These are phyloP conservation scores for Abrostola triplasia DNA, from an alignment of 2,888 invertebrate species.

Conservation along the genomic window DNA sequence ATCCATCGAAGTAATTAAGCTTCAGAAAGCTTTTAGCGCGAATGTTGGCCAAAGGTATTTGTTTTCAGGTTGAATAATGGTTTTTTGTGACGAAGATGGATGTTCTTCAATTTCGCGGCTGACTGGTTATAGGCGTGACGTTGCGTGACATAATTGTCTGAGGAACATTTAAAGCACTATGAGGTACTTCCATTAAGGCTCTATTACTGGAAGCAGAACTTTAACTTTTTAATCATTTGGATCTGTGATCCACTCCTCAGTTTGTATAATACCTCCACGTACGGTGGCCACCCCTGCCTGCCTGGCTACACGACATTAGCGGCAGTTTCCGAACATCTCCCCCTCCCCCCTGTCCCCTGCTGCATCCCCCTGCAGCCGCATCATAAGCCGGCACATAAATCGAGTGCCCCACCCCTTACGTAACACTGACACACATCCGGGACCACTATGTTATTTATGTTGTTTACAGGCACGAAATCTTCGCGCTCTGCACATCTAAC, in stretches of 20 bases:
- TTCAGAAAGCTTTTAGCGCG: slow-evolving; percentile 60
- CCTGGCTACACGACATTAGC: background rate
- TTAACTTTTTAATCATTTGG: slow-evolving; percentile 9
- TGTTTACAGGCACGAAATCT: slow-evolving; percentile 41
- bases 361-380: slow-evolving; percentile 41
- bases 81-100: slow-evolving; percentile 52
- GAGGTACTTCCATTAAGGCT: slow-evolving; percentile 2
- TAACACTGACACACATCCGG: slow-evolving; percentile 52
- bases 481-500: slow-evolving; percentile 10
- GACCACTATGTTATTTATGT: slow-evolving; percentile 46
- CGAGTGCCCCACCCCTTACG: slow-evolving; percentile 24
- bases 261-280: slow-evolving; percentile 23
- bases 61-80: slow-evolving; percentile 58
- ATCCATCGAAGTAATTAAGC: slow-evolving; percentile 59
- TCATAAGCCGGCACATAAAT: slow-evolving; percentile 19
- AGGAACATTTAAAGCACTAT: background rate
- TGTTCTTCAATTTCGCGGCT: slow-evolving; percentile 44
- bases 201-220: slow-evolving; percentile 6
- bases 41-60: slow-evolving; percentile 49
- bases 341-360: background rate
- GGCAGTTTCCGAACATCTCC: background rate
- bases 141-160: background rate
- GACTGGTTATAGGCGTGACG: slow-evolving; percentile 31
- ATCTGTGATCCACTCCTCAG: slow-evolving; percentile 13
- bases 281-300: background rate